Conservation (phyloP, 2,888 invertebrate species). For the Noctua comes region DNA sequence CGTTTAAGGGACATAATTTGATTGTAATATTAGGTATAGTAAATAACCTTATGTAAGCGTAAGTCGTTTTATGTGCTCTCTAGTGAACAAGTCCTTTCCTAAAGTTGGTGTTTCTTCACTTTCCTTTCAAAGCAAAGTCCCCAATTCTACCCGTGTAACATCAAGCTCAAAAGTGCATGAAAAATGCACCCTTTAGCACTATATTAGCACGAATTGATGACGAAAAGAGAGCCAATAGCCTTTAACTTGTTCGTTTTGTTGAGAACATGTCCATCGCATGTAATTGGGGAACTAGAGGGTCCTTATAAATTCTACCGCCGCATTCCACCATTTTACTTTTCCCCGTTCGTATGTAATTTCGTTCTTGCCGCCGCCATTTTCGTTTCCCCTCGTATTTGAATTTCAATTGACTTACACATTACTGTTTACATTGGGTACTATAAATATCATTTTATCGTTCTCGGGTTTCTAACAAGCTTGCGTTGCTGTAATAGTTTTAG, state of each 20-base stretch:
- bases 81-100: not conserved
- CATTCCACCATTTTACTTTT: constrained; percentile 55
- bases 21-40: no score
- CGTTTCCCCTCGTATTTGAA: constrained; percentile 64
- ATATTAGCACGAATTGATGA: constrained; percentile 39
- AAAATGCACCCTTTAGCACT: constrained; percentile 9
- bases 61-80: not conserved
- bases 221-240: constrained; percentile 45
- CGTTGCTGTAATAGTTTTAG: constrained; percentile 32
- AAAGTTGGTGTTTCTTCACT: not conserved
- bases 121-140: not conserved
- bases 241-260: constrained; percentile 48
- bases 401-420: constrained; percentile 67
- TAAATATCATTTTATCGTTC: constrained; percentile 58
- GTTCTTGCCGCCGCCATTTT: constrained; percentile 54
- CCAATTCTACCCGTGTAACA: not conserved
- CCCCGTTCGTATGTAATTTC: constrained; percentile 60
- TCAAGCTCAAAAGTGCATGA: constrained; percentile 10
- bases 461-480: constrained; percentile 22
- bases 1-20: not conserved
- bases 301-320: constrained; percentile 61
- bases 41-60: not conserved
- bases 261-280: constrained; percentile 54
- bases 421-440: constrained; percentile 57
- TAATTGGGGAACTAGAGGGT: constrained; percentile 57